These are phyloP conservation scores for Stomatorhinus ivindoensis DNA, from an alignment of 2,113 vertebrate genomes.

Conservation along the genomic window DNA sequence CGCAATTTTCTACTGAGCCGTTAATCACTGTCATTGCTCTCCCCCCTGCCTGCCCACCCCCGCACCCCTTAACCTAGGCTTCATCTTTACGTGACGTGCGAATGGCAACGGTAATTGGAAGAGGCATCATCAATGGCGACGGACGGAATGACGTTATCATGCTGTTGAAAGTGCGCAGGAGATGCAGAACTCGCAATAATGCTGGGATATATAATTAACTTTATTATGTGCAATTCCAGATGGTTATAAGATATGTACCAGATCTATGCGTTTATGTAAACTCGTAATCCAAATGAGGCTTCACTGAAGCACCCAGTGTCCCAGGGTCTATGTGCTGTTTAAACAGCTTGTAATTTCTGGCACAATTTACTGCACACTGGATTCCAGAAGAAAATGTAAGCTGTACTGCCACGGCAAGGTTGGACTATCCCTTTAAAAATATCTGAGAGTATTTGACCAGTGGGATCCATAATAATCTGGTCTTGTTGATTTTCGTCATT, in stretches of 20 bases:
- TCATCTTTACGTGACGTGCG: neutral
- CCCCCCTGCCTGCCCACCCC: neutral
- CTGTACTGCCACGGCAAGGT: neutral
- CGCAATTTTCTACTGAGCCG: neutral
- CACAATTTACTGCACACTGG: neutral
- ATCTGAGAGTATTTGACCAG: neutral
- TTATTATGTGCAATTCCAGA: constrained; percentile 5
- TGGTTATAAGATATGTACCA: neutral
- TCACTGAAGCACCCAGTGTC: neutral
- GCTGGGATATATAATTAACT: neutral
- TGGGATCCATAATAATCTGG: neutral
- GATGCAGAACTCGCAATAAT: neutral
- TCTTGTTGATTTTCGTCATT: neutral
- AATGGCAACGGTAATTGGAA: neutral
- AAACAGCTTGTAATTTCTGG: constrained; percentile 1
- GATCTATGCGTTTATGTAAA: constrained; percentile 9
- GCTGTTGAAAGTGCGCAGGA: constrained; percentile 56
- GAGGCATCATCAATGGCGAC: constrained; percentile 47
- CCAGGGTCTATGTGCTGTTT: neutral
- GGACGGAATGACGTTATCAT: constrained; percentile 55
- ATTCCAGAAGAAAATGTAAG: neutral
- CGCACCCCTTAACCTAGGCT: neutral
- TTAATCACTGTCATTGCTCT: neutral
- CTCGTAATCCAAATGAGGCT: neutral
- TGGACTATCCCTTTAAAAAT: neutral